Evolutionary conservation across 2,888 invertebrate species (phyloP), one percentile per base, ranked within the genome.

Genomic region (Sarcophaga rosellei): DNA sequence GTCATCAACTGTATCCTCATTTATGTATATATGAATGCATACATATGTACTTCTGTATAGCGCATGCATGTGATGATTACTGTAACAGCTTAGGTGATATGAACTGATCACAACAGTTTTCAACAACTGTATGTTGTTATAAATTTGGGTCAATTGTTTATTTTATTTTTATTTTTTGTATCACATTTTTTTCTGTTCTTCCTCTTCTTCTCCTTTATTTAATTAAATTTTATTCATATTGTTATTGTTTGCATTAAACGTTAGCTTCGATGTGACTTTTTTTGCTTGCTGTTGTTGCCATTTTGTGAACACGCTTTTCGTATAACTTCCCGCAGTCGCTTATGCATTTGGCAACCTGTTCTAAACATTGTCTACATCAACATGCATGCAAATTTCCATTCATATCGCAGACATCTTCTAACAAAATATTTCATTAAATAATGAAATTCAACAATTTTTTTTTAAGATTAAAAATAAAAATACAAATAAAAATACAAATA

Each of bases 81-180:
- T 63, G 53, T 45, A 63, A 57, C 63, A 81, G 66, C 44, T 81
- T 65, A 84, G 73, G 77, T 81, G 81, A 84, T 80, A 84, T 65
- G 74, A 83, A 45, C 62, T 76, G 76, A 80, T 77, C 86, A 70
- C 63, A 3, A 53, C 15, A 17, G 12, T 20, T 12, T 65, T 65
- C 75, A 73, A 78, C 53, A 53, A 53, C 17, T 75, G 23, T 35
- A 72, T 68, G 79, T 79, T 80, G 85, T 70, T 61, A 20, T 70
- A 35, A 79, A 82, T 85, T 75, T 86, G 82, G 82, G 85, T 82
- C 82, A 80, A 76, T 80, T 72, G 79, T 76, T 82, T 72, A 78
- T n/a, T 68, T 53, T 79, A 63, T 69, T 53, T 62, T 45, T 44
- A 23, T 47, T 59, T 35, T 21, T 57, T 35, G n/a, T 63, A 62